Evolutionary conservation across 1,140 invertebrate genomes (phyloP), one percentile per base, ranked within the genome.

Genomic region (Hesperophylax magnus): DNA sequence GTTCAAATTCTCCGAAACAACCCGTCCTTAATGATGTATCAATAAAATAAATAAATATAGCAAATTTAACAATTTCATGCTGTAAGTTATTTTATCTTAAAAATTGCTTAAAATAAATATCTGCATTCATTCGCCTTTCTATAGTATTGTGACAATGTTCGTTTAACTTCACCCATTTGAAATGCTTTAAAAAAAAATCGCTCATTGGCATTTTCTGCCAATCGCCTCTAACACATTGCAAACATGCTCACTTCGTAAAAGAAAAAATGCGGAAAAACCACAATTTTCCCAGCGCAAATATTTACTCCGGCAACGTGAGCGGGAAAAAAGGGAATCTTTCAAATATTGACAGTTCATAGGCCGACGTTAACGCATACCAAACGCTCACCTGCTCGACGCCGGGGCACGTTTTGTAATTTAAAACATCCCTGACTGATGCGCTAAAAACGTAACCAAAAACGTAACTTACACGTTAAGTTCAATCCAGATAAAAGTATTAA

Each of bases 301-400:
- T 72, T 72, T 52, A 27, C 69, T 0, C 47, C 39, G 9, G 8
- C 24, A 11, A 72, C 52, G 69, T 18, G 69, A 72, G 20, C 20
- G 20, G 20, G 14, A 18, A 52, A 72, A 39, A 72, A 72, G 39
- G 39, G 24, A 72, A 53, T 72, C 39, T 53, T 72, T 72, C 69
- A 72, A 72, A 72, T 72, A 72, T 72, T 72, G 39, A 72, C 34
- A 72, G 34, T 15, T 72, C 27, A 71, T 72, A 52, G 69, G 52
- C 18, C 39, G 34, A 39, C n/a, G 39, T 72, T 54, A 72, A 72
- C 27, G 39, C 65, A 20, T 69, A n/a, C 39, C 39, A 20, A 60
- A 20, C 39, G 14, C 39, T 60, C 58, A 60, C 22, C 22, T 60
- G n/a, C 39, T 47, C 39, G 39, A 47, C 9, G 22, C 9, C 5